Base-by-base conservation (phyloP, 2,797 vertebrate species). In the Thripadectes ignobilis region DNA sequence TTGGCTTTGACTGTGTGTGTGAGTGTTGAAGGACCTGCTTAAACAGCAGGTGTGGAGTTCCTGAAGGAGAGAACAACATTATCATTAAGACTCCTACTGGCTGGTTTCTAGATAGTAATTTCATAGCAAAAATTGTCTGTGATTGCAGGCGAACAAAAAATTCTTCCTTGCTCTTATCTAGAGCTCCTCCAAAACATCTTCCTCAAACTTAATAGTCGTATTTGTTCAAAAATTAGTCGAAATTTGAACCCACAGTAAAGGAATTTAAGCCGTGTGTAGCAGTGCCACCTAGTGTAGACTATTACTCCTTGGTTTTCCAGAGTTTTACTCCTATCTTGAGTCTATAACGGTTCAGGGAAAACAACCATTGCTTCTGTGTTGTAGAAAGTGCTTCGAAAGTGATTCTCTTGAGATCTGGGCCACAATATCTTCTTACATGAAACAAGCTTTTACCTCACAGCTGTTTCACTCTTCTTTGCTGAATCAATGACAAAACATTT, bases 201-300 rank as follows among this genome's bases (percentile, higher is more conserved):
- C 21, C 20, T 88, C 66, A 49, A 77, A 87, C 43, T 77, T 54
- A 71, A 49, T 61, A 29, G 2, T 54, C 34, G 3, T 26, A 49
- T 30, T 85, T 81, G 54, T 69, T 61, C 18, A 27, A 83, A 95
- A 91, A 48, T 52, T 27, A 63, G 72, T 16, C 34, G 48, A 49
- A 14, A 66, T 85, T 92, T 80, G 82, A 88, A 45, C 68, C 81
- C 65, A 6, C 10, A 26, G 58, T 52, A 52, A 74, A 52, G 57
- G 45, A 62, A 62, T 14, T 10, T n/a, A 75, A 88, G 89, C 26
- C 5, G 0, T 78, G 74, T 89, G 82, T 92, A 93, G 94, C 85
- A 96, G 82, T 93, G 94, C 93, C 95, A 96, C 73, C 96, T 97
- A 96, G 93, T 89, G 93, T 85, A 62, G 61, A 24, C n/a, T 83